Evolutionary conservation across 2,888 invertebrate genomes (phyloP), one percentile per base, ranked within the genome.

Genomic region (Acanthosepion lycidas): DNA sequence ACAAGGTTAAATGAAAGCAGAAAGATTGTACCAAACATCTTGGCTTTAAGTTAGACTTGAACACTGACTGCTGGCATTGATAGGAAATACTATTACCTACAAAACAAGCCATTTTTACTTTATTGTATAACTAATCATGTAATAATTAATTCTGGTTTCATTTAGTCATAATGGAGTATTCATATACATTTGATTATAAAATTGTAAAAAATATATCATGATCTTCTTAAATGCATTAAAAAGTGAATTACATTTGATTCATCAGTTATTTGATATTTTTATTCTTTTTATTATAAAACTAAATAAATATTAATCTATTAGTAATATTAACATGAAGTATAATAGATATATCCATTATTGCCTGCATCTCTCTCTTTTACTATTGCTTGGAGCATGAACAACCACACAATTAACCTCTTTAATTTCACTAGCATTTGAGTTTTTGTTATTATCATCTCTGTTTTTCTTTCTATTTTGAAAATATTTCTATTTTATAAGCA

Each of bases 311-410:
- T 18, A 3, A 12, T 55, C 55, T 55, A 28, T 28, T 78, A 78
- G n/a, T 28, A n/a, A 2, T 9, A n/a, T 78, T 78, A 78, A 28
- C n/a, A n/a, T 78, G 9, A 18, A 78, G 78, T 78, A n/a, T n/a
- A 78, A n/a, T n/a, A n/a, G 8, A 9, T 28, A 78, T n/a, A 78
- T 78, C 9, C 28, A 15, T 78, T 78, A 15, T n/a, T 78, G n/a
- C 78, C 78, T 78, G 78, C 78, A 78, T 78, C 12, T 78, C n/a
- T n/a, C n/a, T n/a, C 78, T n/a, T 8, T 12, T 78, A n/a, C 78
- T n/a, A 78, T 78, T 78, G 78, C 78, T 78, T n/a, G n/a, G 78
- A 78, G 78, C 78, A 78, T 78, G 78, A 78, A 78, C n/a, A 78
- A n/a, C 9, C n/a, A n/a, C n/a, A 78, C n/a, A 78, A 4, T 78